Base-by-base conservation (phyloP, 2,888 invertebrate genomes). In the Unio pictorum region DNA sequence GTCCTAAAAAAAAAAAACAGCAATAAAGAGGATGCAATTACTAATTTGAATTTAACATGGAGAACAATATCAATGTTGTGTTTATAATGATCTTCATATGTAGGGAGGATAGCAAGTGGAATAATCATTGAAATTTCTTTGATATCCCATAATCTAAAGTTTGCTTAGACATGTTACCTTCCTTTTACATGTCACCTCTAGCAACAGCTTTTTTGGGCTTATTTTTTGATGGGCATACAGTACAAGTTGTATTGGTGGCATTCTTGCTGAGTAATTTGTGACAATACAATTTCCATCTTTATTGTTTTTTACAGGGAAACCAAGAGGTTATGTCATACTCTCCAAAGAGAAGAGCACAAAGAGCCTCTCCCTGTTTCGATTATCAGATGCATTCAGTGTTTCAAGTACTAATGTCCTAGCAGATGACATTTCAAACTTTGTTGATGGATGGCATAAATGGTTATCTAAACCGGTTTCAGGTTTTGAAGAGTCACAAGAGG, bases 281-380 rank as follows among this genome's bases (percentile, higher is more conserved):
- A 23, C 18, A 63, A 18, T 20, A 15, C 20, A n/a, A 54, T 66
- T 15, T 63, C 5, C 26, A 57, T 57, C 54, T 18, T 30, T 66
- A 62, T 64, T 63, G 28, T 20, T 34, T 11, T 60, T 68, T 67
- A 59, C 67, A 80, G 81, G 75, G 5, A 64, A 75, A 61, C 74
- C 79, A 57, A 71, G 82, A 70, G 82, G 82, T 11, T 81, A 72
- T 55, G 56, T 74, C 7, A 68, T 67, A 61, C 62, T 34, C 30
- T 30, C 55, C 8, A 72, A 67, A 66, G 64, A 60, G 55, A 61
- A 64, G 64, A 61, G 66, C 62, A 30, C 62, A 28, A 30, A 58
- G n/a, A 34, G 55, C 20, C 55, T 72, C 28, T 65, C 66, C 7
- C 67, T 78, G 55, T 80, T 74, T 61, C 69, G 68, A 54, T 63